A percentile compares a stretch with the other conserved stretches of the same genome.
phyloP scores from a whole-genome alignment of 1,140 invertebrate genomes.

The Cydia fagiglandana region DNA sequence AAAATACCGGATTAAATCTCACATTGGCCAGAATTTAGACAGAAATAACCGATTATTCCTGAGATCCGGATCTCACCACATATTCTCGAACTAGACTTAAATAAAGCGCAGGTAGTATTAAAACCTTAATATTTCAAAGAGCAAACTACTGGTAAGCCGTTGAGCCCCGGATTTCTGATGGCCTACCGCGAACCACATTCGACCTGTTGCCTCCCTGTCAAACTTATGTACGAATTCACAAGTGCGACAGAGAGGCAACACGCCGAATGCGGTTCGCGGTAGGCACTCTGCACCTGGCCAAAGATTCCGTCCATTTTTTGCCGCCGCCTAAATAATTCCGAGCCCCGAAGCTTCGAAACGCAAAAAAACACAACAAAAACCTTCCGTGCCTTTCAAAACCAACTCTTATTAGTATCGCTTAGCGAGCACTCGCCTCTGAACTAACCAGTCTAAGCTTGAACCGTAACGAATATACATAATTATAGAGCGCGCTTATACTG shows the following conservation, averaged over 20 bases:
- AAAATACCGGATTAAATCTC: too few relatives aligned
- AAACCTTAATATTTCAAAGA: background rate
- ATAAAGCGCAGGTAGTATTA: background rate
- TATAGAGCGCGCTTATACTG: background rate
- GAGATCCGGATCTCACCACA: too few relatives aligned
- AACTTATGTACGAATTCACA: too few relatives aligned
- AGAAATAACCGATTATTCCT: too few relatives aligned
- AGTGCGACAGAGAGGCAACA: too few relatives aligned
- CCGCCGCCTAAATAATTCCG: background rate
- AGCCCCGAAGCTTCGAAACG: constrained; percentile 5
- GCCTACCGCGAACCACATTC: too few relatives aligned
- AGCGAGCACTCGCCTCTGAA: background rate
- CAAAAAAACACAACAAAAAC: constrained; percentile 9
- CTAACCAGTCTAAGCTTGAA: background rate
- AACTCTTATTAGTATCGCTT: background rate
- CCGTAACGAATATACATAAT: background rate
- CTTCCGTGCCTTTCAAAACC: background rate
- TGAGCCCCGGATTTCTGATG: background rate
- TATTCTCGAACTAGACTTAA: background rate
- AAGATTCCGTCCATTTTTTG: background rate
- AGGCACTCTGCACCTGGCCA: background rate
- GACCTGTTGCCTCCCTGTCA: too few relatives aligned
- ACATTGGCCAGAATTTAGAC: too few relatives aligned
- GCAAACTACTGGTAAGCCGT: background rate
- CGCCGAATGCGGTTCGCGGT: too few relatives aligned